Evolutionary conservation across 2,888 invertebrate genomes (phyloP).

Genomic region (Drosophila eohydei): DNA sequence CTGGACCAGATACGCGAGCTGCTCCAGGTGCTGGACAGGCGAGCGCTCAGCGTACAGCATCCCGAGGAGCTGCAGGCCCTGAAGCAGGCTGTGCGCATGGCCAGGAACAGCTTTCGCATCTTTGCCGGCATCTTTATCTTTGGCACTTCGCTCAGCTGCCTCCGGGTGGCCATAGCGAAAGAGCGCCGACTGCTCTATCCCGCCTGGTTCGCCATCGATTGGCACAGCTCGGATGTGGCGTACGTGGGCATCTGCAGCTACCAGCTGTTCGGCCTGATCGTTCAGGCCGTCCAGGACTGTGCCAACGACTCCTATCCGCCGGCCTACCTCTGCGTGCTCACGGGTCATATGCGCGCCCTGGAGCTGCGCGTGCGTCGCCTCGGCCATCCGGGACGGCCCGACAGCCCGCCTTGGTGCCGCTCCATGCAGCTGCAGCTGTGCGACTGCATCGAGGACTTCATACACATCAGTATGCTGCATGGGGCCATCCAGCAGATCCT

Average conservation of each 20-base stretch:
- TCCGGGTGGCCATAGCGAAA: constrained; percentile 59
- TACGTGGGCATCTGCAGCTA: constrained; percentile 66
- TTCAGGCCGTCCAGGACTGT: constrained; percentile 80
- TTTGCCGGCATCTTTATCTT: constrained; percentile 72
- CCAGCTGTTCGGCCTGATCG: constrained; percentile 73
- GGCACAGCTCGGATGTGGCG: constrained; percentile 56
- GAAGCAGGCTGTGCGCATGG: constrained; percentile 51
- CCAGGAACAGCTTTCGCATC: constrained; percentile 64
- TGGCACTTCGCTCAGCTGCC: constrained; percentile 70
- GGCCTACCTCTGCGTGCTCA: constrained; percentile 76
- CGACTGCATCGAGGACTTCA: constrained; percentile 77
- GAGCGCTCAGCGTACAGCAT: constrained; percentile 40
- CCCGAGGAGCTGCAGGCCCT: constrained; percentile 59
- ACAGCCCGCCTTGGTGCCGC: background rate
- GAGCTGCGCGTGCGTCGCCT: constrained; percentile 74
- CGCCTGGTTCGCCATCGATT: constrained; percentile 82
- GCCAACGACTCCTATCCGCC: constrained; percentile 83
- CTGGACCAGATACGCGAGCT: constrained; percentile 60
- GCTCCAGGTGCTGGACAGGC: constrained; percentile 41
- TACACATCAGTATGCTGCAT: constrained; percentile 83
- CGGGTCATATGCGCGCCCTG: constrained; percentile 78
- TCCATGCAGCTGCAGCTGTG: constrained; percentile 55
- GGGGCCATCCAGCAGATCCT: constrained; percentile 85
- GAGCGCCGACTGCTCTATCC: constrained; percentile 75
- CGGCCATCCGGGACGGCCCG: constrained; percentile 37